Percentiles rank a stretch among this genome's conserved stretches.
Conservation (phyloP, 2,797 vertebrate species). For the Coregonus sp. region DNA sequence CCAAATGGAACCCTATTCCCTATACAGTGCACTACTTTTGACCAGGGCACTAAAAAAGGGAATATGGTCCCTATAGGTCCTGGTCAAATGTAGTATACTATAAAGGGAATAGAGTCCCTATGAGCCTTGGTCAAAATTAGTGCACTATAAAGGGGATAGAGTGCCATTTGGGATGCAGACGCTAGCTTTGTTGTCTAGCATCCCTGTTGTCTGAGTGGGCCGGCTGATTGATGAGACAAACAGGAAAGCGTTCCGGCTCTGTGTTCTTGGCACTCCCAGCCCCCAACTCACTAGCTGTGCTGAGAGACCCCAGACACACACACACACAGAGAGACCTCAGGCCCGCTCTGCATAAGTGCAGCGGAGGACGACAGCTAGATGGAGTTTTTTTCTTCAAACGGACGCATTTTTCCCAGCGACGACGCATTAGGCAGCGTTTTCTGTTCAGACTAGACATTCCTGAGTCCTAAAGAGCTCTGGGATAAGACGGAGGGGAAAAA, state of each 20-base stretch:
- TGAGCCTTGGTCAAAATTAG: no score
- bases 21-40: neutral
- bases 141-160: neutral
- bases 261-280: constrained; percentile 28
- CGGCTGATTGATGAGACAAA: constrained; percentile 67
- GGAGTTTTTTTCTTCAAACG: neutral
- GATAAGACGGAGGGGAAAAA: constrained; percentile 70
- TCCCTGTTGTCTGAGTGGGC: constrained; percentile 33
- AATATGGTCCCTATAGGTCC: no score
- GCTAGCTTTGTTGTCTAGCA: constrained; percentile 39
- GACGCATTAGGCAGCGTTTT: constrained; percentile 46
- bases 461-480: constrained; percentile 58
- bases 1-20: neutral
- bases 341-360: constrained; percentile 5
- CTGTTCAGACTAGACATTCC: constrained; percentile 58
- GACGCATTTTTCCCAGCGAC: no score
- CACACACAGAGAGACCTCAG: neutral
- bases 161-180: neutral
- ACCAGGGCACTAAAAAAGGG: neutral
- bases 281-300: constrained; percentile 14
- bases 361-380: neutral
- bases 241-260: constrained; percentile 42
- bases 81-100: neutral
- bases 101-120: neutral
- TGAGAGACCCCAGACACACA: constrained; percentile 16